phyloP scores from a whole-genome alignment of 2,797 vertebrate genomes.

The Cynodonichthys magdalenae region DNA sequence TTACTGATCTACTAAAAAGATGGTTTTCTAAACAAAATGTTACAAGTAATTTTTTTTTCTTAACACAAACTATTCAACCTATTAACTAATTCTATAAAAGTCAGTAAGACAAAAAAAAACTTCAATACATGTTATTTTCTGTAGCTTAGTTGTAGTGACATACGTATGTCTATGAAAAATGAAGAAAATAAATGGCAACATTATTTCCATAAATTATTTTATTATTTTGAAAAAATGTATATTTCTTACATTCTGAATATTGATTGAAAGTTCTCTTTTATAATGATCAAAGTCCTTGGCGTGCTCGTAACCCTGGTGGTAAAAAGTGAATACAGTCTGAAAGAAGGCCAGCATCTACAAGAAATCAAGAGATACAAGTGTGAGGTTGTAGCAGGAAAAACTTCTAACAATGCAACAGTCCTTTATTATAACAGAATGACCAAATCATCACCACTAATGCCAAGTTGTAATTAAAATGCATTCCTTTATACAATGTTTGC shows the following conservation, averaged over 20 bases:
- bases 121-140: not conserved
- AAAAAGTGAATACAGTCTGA: slow-evolving; percentile 98
- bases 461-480: not conserved
- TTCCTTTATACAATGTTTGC: no score
- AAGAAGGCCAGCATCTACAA: slow-evolving; percentile 96
- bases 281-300: slow-evolving; percentile 98
- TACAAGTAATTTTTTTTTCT: no score
- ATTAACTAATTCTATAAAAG: no score
- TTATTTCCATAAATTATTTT: no score
- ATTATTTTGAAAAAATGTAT: not conserved
- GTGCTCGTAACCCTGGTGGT: slow-evolving; percentile 97
- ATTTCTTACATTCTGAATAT: slow-evolving; percentile 95
- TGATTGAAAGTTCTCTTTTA: slow-evolving; percentile 94
- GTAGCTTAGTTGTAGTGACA: not conserved
- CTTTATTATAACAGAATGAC: not conserved
- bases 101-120: not conserved
- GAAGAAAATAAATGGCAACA: not conserved
- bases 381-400: slow-evolving; percentile 10
- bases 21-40: slow-evolving; percentile 7
- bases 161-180: not conserved
- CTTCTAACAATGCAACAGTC: slow-evolving; percentile 1
- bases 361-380: slow-evolving; percentile 12
- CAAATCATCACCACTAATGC: not conserved
- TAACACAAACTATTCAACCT: no score
- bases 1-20: slow-evolving; percentile 4